A percentile compares a stretch with the other conserved stretches of the same genome.
Conservation (phyloP, 2,113 vertebrate species). For the Mobula hypostoma region DNA sequence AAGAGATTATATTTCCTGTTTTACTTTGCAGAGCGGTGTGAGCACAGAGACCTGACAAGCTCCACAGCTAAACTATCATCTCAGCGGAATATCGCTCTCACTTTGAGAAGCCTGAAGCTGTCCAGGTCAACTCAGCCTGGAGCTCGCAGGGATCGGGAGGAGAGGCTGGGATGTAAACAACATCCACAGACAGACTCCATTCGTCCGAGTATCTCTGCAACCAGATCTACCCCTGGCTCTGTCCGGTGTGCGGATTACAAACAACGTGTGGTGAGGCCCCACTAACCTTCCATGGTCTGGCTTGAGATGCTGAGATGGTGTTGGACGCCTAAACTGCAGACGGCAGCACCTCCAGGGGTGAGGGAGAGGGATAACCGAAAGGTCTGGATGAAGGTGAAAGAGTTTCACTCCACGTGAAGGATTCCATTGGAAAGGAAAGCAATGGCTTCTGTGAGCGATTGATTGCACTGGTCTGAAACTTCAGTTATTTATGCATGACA, state of each 20-base stretch:
- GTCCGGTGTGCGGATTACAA: not conserved
- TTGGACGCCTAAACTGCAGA: not conserved
- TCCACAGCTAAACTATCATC: not conserved
- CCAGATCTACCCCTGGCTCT: not conserved
- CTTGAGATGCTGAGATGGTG: too few relatives aligned
- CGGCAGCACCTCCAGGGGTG: not conserved
- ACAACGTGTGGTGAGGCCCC: not conserved
- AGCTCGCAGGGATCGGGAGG: not conserved
- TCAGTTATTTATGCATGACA: not conserved
- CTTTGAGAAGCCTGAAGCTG: not conserved
- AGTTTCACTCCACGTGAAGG: not conserved
- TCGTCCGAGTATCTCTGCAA: not conserved
- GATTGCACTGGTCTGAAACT: not conserved
- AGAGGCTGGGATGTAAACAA: not conserved
- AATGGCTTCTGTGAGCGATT: not conserved
- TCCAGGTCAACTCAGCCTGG: not conserved
- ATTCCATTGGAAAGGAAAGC: not conserved
- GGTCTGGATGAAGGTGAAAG: too few relatives aligned
- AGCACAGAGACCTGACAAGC: not conserved
- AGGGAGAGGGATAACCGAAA: too few relatives aligned
- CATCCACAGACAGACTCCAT: not conserved
- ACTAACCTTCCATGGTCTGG: not conserved
- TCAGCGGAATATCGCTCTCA: not conserved
- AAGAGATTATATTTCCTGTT: conserved; percentile 8
- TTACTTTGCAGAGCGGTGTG: not conserved